Evolutionary conservation across 2,113 vertebrate species (phyloP).

Genomic region (Calyptommatus sinebrachiatus): DNA sequence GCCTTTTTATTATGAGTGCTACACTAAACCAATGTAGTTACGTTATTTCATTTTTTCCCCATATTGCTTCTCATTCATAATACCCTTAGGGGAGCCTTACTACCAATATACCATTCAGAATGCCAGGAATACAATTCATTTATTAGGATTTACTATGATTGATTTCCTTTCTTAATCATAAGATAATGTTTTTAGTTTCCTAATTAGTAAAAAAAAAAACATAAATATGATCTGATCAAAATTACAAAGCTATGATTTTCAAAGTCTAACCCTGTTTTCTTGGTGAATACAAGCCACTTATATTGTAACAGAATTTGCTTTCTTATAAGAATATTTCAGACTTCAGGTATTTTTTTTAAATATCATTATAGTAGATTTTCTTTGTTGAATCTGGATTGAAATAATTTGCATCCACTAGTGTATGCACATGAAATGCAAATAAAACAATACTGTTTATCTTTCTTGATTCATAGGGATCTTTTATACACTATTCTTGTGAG

Average conservation of each 20-base stretch:
- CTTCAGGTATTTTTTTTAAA: fast-evolving
- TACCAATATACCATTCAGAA: constrained; percentile 7
- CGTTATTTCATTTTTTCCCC: constrained; percentile 24
- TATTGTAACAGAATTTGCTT: not conserved
- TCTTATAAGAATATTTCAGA: not conserved
- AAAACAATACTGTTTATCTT: not conserved
- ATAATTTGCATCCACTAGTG: constrained; percentile 6
- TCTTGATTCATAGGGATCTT: not conserved
- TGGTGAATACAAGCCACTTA: not conserved
- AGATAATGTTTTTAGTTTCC: not conserved
- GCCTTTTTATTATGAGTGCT: constrained; percentile 45
- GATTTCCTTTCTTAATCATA: constrained; percentile 26
- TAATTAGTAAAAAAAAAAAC: not conserved
- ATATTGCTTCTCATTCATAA: constrained; percentile 34
- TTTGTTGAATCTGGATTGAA: not conserved
- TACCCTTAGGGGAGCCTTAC: constrained; percentile 18
- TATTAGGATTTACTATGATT: constrained; percentile 14
- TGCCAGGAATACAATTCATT: constrained; percentile 29
- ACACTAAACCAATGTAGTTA: constrained; percentile 31
- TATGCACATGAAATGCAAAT: not conserved
- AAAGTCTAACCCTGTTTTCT: constrained; percentile 9
- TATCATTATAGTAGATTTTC: no score
- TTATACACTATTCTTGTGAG: not conserved
- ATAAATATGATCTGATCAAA: not conserved
- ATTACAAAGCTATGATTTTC: not conserved